Percentiles rank a stretch among this genome's conserved stretches.
These are phyloP conservation scores for Aphelenchoides besseyi DNA, from an alignment of 1,140 invertebrate genomes.

Conservation along the genomic window DNA sequence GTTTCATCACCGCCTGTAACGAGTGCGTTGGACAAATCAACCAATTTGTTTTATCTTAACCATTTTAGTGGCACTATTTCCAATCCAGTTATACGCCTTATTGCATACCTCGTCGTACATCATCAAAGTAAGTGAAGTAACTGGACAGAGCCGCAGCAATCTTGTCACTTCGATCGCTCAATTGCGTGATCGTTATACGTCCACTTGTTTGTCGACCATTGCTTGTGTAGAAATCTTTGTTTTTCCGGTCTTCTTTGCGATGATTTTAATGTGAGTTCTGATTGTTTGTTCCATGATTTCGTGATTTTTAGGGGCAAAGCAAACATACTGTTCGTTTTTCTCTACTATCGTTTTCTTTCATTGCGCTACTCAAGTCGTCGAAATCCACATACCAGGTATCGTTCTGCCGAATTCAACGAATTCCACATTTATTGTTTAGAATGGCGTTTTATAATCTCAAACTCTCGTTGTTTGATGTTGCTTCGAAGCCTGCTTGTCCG, in stretches of 20 bases:
- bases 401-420: neutral
- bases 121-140: conserved; percentile 31
- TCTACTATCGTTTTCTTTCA: conserved; percentile 89
- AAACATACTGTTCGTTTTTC: conserved; percentile 79
- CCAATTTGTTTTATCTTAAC: conserved; percentile 17
- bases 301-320: conserved; percentile 81
- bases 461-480: conserved; percentile 23
- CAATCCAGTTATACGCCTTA: conserved; percentile 39
- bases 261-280: conserved; percentile 80
- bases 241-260: conserved; percentile 78
- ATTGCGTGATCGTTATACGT: conserved; percentile 75
- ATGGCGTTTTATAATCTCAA: conserved; percentile 33
- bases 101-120: conserved; percentile 34
- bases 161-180: neutral
- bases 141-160: conserved; percentile 22
- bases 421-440: conserved; percentile 20
- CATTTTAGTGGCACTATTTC: conserved; percentile 46
- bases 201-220: conserved; percentile 78
- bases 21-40: conserved; percentile 44
- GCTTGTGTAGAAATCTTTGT: conserved; percentile 85
- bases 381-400: conserved; percentile 80
- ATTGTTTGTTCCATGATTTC: neutral
- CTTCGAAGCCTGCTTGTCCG: conserved; percentile 36
- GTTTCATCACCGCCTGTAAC: conserved; percentile 80
- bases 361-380: conserved; percentile 82